Evolutionary conservation across 2,797 vertebrate genomes (phyloP), one percentile per base, ranked within the genome.

Genomic region (Crax fasciolata): DNA sequence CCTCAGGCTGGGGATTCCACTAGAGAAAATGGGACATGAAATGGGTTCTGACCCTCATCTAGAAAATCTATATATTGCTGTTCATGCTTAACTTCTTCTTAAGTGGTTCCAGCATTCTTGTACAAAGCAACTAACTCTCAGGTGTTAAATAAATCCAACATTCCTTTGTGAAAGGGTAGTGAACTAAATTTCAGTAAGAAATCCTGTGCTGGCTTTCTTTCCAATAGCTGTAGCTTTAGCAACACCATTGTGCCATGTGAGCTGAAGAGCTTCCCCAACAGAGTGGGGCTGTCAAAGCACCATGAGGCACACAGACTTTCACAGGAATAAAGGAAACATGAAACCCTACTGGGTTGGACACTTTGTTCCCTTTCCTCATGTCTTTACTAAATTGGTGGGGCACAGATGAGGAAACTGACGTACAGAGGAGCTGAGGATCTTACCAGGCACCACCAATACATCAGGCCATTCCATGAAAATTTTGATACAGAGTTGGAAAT

Each of bases 331-430:
- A 92, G 35, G 15, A 43, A 44, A 39, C 21, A 23, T 51, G 59
- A 79, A 87, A 41, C 30, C 10, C 91, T 57, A 30, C 13, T 44
- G 80, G 70, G 18, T 11, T 44, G 13, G 54, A 27, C 9, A 74
- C 17, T 24, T 87, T 44, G 38, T 49, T n/a, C 11, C 27, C 38
- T 87, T 90, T 84, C 16, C 14, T 72, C 19, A 11, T 57, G n/a
- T 63, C 52, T 84, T 72, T 49, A 38, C 38, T 63, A 3, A 46
- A 44, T 52, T 58, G n/a, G 28, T 74, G n/a, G 35, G 35, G 13
- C 49, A 87, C 41, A 82, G 44, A 63, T 80, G 48, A 90, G 35
- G 15, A 87, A 77, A 68, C 6, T 87, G 20, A 73, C 58, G 43
- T 4, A 67, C 16, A 59, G 51, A 55, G 44, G 86, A 79, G 32